Evolutionary conservation across 2,797 vertebrate species (phyloP).

Genomic region (Nothura maculosa): DNA sequence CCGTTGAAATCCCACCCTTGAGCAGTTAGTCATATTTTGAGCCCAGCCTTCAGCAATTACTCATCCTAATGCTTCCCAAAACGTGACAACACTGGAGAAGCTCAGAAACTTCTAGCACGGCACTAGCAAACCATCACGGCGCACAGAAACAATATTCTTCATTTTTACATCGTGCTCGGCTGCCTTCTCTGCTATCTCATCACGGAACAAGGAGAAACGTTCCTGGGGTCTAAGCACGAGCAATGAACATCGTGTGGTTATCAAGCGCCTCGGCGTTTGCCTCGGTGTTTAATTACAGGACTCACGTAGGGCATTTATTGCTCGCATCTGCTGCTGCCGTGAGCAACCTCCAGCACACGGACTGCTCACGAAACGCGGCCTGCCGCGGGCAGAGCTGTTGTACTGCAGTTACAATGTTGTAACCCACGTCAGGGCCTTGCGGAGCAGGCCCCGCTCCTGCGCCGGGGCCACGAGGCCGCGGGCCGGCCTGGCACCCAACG

Average conservation of each 20-base stretch:
- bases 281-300: slow-evolving; percentile 48
- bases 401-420: neutral
- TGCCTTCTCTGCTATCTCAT: slow-evolving; percentile 53
- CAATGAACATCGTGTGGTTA: slow-evolving; percentile 47
- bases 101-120: neutral
- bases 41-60: neutral
- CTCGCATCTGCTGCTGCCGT: slow-evolving; percentile 19
- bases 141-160: neutral
- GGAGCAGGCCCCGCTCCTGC: neutral
- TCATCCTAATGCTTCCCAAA: neutral
- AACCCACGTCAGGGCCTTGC: neutral
- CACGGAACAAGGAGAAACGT: slow-evolving; percentile 28
- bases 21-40: neutral
- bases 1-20: neutral
- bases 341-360: neutral
- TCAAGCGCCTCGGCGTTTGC: slow-evolving; percentile 3
- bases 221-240: neutral
- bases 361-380: neutral
- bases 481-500: rapidly evolving
- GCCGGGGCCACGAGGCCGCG: rapidly evolving
- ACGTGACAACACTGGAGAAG: neutral
- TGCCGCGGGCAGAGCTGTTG: neutral
- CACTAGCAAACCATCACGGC: neutral
- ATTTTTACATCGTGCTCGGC: slow-evolving; percentile 27
- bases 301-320: slow-evolving; percentile 33